Base-by-base conservation (phyloP, 2,888 invertebrate genomes). In the Mimachlamys varia region DNA sequence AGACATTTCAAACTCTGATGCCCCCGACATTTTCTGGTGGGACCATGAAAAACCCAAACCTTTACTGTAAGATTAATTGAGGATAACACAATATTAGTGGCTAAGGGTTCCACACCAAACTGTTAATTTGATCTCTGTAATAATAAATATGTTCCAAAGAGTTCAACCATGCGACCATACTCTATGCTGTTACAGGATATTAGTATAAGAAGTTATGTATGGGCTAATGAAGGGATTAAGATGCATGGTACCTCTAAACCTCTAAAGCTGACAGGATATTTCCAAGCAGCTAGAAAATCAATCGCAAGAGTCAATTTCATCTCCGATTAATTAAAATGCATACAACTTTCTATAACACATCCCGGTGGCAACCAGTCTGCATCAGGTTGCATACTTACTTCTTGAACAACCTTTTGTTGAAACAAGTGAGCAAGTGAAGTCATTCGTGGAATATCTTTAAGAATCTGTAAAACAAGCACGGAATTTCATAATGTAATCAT, bases 391-490 rank as follows among this genome's bases (percentile, higher is more conserved):
- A 76, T 95, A 95, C 95, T 95, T 93, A 96, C 95, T 95, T 96
- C 95, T 92, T 95, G 95, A 88, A 95, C 94, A 89, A 94, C 94
- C 91, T 94, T 95, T 93, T 95, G 95, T 94, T 95, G 95, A 92
- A 95, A 95, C 93, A 96, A 94, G 92, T 95, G 95, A 91, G 95
- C 95, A 93, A 96, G 92, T 88, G 95, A 94, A 88, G 95, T 95
- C 96, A 96, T 96, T 94, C 96, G 93, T 87, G 95, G 95, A 49
- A 96, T 94, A 95, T 96, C 96, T 95, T 96, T 96, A 91, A 95
- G 94, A 91, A 96, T 96, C 95, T 96, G 95, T 89, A 96, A 94
- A 93, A 92, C 89, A 92, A 93, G 76, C 91, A 92, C 27, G 12
- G 44, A 38, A 38, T 58, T 53, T 50, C 37, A 76, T 33, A 27